These are phyloP conservation scores for Martes flavigula DNA, from an alignment of 2,797 vertebrate species.

Conservation along the genomic window DNA sequence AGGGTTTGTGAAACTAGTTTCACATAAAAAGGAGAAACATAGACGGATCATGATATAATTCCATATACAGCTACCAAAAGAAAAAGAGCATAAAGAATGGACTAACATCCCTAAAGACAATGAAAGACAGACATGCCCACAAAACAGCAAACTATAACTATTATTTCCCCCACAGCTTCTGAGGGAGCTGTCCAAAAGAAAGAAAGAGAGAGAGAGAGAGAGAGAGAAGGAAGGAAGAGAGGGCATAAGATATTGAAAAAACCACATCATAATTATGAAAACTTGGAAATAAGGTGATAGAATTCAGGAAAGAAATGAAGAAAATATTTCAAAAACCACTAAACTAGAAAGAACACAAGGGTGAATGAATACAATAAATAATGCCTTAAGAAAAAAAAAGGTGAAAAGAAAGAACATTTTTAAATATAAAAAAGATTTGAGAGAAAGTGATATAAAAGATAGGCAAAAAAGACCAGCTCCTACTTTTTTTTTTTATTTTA, in stretches of 20 bases:
- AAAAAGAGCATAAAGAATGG: background rate
- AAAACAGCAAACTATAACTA: background rate
- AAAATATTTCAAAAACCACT: background rate
- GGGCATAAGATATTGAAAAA: background rate
- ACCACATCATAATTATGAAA: background rate
- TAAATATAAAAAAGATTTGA: background rate
- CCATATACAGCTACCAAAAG: background rate
- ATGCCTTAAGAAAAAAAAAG: background rate
- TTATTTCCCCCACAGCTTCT: background rate
- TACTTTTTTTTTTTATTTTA: background rate
- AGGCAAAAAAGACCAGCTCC: background rate
- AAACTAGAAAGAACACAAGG: background rate
- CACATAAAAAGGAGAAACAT: background rate
- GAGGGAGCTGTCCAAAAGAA: no score
- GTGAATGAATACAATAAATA: background rate
- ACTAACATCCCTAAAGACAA: background rate
- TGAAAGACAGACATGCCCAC: background rate
- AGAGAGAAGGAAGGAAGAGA: background rate
- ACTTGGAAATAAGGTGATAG: background rate
- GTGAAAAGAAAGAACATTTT: background rate
- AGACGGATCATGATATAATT: background rate
- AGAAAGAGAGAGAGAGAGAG: no score
- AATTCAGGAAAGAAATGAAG: background rate
- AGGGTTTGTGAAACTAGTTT: background rate
- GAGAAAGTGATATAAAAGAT: background rate